phyloP scores from a whole-genome alignment of 2,113 vertebrate genomes.

The Steatornis caripensis region DNA sequence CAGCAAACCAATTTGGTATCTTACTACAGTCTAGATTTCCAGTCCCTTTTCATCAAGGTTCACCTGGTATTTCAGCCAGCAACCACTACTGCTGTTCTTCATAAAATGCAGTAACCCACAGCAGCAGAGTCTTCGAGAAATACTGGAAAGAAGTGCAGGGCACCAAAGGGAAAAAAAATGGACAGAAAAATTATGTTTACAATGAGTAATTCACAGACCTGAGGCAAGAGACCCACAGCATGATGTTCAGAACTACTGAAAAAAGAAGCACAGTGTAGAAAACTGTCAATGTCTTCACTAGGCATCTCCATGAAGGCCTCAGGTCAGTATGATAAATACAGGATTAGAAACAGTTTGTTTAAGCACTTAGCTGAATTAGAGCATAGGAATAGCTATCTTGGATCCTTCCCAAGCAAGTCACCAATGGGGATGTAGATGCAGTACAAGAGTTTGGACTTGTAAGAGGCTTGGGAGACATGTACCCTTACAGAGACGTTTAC shows the following conservation, averaged over 20 bases:
- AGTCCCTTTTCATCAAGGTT: neutral
- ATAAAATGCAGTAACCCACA: neutral
- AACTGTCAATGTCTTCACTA: neutral
- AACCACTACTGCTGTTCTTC: neutral
- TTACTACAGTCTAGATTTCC: neutral
- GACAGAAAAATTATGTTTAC: neutral
- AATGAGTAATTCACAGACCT: neutral
- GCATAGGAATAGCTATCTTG: neutral
- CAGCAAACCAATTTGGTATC: neutral
- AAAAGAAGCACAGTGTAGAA: neutral
- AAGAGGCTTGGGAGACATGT: neutral
- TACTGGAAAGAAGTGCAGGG: neutral
- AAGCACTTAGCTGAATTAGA: neutral
- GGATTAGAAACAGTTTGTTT: neutral
- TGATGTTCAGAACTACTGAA: neutral
- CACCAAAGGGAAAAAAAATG: neutral
- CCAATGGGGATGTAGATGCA: neutral
- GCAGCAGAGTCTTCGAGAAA: neutral
- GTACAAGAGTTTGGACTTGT: neutral
- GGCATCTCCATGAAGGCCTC: neutral
- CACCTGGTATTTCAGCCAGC: neutral
- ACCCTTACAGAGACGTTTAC: neutral
- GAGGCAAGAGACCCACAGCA: neutral
- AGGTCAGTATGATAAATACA: neutral
- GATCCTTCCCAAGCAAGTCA: neutral